phyloP scores from a whole-genome alignment of 1,140 invertebrate species.

The Orchesella cincta region DNA sequence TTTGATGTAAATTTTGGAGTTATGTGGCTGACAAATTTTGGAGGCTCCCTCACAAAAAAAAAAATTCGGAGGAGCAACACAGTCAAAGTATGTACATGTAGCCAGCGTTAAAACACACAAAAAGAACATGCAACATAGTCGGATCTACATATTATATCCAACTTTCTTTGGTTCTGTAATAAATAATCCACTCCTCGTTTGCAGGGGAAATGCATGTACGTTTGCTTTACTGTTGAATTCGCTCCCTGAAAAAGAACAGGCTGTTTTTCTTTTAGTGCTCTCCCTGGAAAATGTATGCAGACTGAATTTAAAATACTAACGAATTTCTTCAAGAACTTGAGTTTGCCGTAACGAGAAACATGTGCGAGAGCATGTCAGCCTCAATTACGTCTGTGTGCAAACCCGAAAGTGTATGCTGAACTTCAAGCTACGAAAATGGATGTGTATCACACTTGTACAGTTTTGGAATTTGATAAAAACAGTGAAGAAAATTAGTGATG shows the following conservation, averaged over 20 bases:
- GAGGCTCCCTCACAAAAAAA: no score
- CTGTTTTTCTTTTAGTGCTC: constrained; percentile 27
- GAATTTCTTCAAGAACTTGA: neutral
- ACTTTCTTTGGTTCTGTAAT: constrained; percentile 10
- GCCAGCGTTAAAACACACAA: no score
- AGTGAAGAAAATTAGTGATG: no score
- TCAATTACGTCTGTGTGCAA: constrained; percentile 21
- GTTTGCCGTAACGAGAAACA: constrained; percentile 12
- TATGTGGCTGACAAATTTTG: neutral
- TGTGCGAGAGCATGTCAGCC: constrained; percentile 5
- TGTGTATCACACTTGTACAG: no score
- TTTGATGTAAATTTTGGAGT: neutral
- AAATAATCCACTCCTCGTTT: constrained; percentile 21
- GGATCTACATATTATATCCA: no score
- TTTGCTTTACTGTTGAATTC: neutral
- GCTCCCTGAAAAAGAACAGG: neutral
- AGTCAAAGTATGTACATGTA: no score
- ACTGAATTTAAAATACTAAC: constrained; percentile 24
- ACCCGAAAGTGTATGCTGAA: no score
- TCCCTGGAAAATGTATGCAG: constrained; percentile 24
- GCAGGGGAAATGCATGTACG: neutral
- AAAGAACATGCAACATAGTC: no score
- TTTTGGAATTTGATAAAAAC: no score
- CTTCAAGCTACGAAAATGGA: no score
- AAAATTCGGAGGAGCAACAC: no score